Evolutionary conservation across 2,888 invertebrate genomes (phyloP), one percentile per base, ranked within the genome.

Genomic region (Selenia dentaria): DNA sequence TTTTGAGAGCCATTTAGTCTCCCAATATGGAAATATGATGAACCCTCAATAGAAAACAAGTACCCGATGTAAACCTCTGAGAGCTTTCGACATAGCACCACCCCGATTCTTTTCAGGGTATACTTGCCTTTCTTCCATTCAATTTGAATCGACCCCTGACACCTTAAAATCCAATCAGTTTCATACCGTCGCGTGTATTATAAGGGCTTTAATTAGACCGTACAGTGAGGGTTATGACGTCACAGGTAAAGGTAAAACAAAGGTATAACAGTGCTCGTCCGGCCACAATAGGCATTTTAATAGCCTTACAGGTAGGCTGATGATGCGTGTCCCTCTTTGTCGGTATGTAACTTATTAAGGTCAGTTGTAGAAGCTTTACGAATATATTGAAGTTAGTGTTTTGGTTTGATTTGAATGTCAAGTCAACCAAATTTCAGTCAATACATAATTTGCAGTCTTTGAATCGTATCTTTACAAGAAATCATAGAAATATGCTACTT

Each of bases 111-210:
- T 43, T 51, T 47, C 42, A 42, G 6, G 20, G 16, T 33, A 24
- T 32, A 18, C 32, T 13, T 26, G 27, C 10, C 28, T n/a, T n/a
- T n/a, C 34, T 45, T 57, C 53, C 57, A 50, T 59, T 65, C 60
- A 62, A 59, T 61, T 69, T 68, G 66, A 63, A 68, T 62, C 57
- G 57, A 60, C 64, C 63, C 66, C 64, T 71, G 68, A 63, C 75
- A 71, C 75, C 77, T 77, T 72, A 70, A 71, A 78, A 82, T 77
- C 80, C 78, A 83, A 83, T 83, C 83, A 79, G 63, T 64, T 48
- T 53, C 59, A 56, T 59, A 58, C 64, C 68, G 44, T 8, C 8
- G 8, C 40, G 59, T 54, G 51, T 67, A 71, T 74, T 74, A 41
- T 75, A 74, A 69, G 62, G 64, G 65, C 64, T 75, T 83, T 82